These are phyloP conservation scores for Halictus rubicundus DNA, from an alignment of 1,140 invertebrate genomes.

Conservation along the genomic window DNA sequence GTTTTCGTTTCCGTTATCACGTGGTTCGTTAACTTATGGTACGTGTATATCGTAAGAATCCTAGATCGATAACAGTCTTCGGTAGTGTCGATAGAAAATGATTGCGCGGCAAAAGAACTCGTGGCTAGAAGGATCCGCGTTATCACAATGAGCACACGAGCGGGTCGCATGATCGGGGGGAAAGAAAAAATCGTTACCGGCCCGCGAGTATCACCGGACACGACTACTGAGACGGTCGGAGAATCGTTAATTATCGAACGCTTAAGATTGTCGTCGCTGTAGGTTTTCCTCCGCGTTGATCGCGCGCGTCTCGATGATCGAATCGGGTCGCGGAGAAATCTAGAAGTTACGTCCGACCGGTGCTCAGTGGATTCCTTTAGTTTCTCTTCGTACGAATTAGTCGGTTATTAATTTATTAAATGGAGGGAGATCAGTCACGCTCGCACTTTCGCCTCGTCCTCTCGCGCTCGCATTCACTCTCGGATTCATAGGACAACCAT, in stretches of 20 bases:
- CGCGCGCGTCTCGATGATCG: neutral
- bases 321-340: neutral
- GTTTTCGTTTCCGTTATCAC: slow-evolving; percentile 32
- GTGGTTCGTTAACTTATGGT: slow-evolving; percentile 1
- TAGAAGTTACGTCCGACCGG: neutral
- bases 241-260: slow-evolving; percentile 33
- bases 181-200: neutral
- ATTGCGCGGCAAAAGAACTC: slow-evolving; percentile 29
- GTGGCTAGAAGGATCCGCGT: neutral
- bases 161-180: neutral
- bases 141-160: neutral
- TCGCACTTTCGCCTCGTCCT: too few relatives aligned
- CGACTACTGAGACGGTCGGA: neutral
- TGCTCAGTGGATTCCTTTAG: neutral
- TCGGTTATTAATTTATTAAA: neutral
- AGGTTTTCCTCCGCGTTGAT: neutral
- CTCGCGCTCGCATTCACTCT: neutral
- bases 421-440: neutral
- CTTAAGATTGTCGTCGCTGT: slow-evolving; percentile 33
- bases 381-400: neutral
- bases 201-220: neutral
- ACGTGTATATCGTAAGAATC: slow-evolving; percentile 15
- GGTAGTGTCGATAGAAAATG: slow-evolving; percentile 15
- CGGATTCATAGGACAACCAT: too few relatives aligned
- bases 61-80: slow-evolving; percentile 32